These are phyloP conservation scores for Mesoclemmys tuberculata DNA, from an alignment of 2,113 vertebrate genomes.

Conservation along the genomic window DNA sequence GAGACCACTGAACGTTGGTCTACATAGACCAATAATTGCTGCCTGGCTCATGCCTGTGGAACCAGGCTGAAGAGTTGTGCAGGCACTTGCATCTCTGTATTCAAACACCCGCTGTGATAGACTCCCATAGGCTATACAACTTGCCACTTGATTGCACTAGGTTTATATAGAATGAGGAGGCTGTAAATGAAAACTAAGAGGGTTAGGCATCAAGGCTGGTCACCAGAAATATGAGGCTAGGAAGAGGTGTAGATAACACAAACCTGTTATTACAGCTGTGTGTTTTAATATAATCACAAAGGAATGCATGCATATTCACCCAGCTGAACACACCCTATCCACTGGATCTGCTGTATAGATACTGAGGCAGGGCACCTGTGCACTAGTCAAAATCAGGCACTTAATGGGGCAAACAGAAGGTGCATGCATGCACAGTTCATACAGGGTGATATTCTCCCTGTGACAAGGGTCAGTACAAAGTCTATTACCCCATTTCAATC, in stretches of 20 bases:
- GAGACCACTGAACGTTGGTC: background rate
- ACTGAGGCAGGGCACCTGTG: fast-evolving
- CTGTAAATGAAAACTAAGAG: background rate
- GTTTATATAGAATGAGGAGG: background rate
- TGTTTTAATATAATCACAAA: background rate
- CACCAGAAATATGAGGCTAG: fast-evolving
- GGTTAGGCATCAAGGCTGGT: background rate
- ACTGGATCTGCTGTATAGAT: fast-evolving
- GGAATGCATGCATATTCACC: fast-evolving
- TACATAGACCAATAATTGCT: background rate
- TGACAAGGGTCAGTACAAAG: background rate
- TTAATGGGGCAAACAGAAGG: background rate
- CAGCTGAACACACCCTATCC: fast-evolving
- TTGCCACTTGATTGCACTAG: background rate
- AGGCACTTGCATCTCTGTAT: background rate
- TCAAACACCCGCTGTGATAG: background rate
- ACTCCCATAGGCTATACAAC: background rate
- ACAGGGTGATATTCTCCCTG: too few relatives aligned
- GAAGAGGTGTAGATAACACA: fast-evolving
- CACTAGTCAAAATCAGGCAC: background rate
- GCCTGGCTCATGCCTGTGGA: background rate
- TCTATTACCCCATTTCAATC: background rate
- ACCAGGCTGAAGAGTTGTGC: background rate
- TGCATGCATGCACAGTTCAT: fast-evolving
- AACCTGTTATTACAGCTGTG: fast-evolving